Conservation (phyloP, 2,113 vertebrate genomes). For the Gulo gulo region DNA sequence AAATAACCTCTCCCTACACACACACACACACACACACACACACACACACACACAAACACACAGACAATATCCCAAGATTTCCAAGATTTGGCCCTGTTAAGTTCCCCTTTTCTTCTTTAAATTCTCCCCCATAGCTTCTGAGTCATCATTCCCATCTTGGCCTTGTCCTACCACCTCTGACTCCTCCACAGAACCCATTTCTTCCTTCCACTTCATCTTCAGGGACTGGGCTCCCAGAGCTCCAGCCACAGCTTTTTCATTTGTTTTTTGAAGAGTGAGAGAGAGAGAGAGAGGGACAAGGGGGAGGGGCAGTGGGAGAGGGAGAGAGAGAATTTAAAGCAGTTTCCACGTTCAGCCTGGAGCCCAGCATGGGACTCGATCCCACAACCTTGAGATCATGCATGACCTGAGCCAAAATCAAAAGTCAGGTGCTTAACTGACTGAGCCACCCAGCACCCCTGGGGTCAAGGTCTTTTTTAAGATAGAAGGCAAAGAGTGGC, state of each 20-base stretch:
- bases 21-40: too few species aligned
- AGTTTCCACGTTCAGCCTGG: neutral
- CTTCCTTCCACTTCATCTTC: neutral
- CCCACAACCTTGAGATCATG: neutral
- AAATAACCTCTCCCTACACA: too few species aligned
- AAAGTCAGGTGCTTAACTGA: neutral
- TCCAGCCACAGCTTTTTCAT: neutral
- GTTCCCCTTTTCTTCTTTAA: neutral
- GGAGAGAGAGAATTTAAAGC: neutral
- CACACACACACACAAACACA: neutral
- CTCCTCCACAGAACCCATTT: neutral
- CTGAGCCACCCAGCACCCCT: neutral
- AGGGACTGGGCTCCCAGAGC: neutral
- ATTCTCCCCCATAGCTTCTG: neutral
- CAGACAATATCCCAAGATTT: neutral
- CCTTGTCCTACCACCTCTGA: neutral
- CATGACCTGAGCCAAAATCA: neutral
- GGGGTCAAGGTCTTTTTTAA: neutral
- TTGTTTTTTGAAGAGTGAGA: neutral
- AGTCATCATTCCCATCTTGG: neutral
- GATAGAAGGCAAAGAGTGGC: neutral
- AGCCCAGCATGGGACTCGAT: accelerated
- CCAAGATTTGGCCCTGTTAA: neutral
- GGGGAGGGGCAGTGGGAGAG: neutral
- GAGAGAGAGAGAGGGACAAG: neutral